A percentile compares a stretch with the other conserved stretches of the same genome.
Evolutionary conservation across 2,888 invertebrate species (phyloP).

Genomic region (Salpingus planirostris): DNA sequence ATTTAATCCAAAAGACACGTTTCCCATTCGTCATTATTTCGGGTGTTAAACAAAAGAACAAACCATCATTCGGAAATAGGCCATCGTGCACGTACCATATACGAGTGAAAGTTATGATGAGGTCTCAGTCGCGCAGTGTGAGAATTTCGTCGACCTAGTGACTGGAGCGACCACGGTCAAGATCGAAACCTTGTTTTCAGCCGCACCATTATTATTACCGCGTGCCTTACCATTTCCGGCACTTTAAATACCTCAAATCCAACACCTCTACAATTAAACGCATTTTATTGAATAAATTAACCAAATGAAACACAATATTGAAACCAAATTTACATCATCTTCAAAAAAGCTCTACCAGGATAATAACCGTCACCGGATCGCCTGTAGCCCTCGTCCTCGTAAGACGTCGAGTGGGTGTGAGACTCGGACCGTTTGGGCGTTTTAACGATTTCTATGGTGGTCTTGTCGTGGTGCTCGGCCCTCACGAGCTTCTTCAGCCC

Average conservation of each 20-base stretch:
- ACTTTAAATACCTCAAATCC: too few relatives aligned
- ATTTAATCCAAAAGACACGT: too few relatives aligned
- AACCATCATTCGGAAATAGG: slow-evolving; percentile 9
- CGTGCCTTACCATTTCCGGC: too few relatives aligned
- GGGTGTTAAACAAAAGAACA: slow-evolving; percentile 11
- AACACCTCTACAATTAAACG: too few relatives aligned
- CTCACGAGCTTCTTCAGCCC: slow-evolving; percentile 71
- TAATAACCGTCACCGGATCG: slow-evolving; percentile 2
- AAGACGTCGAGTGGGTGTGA: slow-evolving; percentile 57
- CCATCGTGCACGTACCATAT: slow-evolving; percentile 13
- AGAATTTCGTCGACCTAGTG: slow-evolving; percentile 25
- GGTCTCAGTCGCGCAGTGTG: too few relatives aligned
- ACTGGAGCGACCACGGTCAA: slow-evolving; percentile 20
- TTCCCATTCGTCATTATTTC: too few relatives aligned
- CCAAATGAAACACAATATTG: too few relatives aligned
- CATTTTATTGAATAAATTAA: too few relatives aligned
- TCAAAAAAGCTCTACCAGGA: too few relatives aligned
- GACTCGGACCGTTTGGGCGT: slow-evolving; percentile 74
- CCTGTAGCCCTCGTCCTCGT: slow-evolving; percentile 24
- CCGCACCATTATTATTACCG: too few relatives aligned
- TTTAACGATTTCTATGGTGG: slow-evolving; percentile 78
- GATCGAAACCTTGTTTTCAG: slow-evolving; percentile 13
- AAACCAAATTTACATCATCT: too few relatives aligned
- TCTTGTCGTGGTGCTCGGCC: slow-evolving; percentile 59
- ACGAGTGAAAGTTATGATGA: slow-evolving; percentile 24